Percentiles rank a stretch among this genome's conserved stretches.
These are phyloP conservation scores for Tenualosa ilisha DNA, from an alignment of 2,797 vertebrate genomes.

Conservation along the genomic window DNA sequence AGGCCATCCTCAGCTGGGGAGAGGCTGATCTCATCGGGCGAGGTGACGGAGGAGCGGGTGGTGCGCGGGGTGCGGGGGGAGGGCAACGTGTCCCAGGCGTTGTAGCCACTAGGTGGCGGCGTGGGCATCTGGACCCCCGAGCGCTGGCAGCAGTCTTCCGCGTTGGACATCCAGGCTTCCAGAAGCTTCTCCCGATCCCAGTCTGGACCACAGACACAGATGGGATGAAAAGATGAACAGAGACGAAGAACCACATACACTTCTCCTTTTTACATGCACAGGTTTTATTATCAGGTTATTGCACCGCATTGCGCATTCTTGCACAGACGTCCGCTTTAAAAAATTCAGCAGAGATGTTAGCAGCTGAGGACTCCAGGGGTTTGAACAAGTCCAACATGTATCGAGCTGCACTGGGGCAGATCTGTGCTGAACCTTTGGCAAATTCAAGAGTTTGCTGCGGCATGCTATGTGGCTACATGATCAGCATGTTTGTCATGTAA, in stretches of 20 bases:
- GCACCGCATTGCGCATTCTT: background rate
- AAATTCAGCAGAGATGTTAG: background rate
- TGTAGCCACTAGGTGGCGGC: conserved; percentile 92
- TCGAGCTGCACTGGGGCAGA: background rate
- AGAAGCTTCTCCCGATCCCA: conserved; percentile 98
- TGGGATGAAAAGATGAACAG: background rate
- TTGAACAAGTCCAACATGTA: background rate
- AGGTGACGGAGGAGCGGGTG: conserved; percentile 89
- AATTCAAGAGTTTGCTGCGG: background rate
- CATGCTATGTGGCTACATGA: background rate
- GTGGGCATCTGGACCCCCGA: conserved; percentile 97
- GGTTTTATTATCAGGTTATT: background rate
- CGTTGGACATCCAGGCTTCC: conserved; percentile 97
- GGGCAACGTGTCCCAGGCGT: conserved; percentile 96
- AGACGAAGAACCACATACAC: background rate
- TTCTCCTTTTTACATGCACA: background rate
- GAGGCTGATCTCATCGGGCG: conserved; percentile 92
- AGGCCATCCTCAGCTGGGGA: conserved; percentile 86
- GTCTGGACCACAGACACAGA: conserved; percentile 70
- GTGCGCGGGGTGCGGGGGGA: conserved; percentile 93
- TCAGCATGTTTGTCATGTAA: no score
- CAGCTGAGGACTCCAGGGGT: background rate
- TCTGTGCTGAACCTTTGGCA: background rate
- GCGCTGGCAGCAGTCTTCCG: conserved; percentile 94
- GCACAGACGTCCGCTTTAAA: background rate